A percentile compares a stretch with the other conserved stretches of the same genome.
phyloP scores from a whole-genome alignment of 2,797 vertebrate species.

The Cygnus olor region DNA sequence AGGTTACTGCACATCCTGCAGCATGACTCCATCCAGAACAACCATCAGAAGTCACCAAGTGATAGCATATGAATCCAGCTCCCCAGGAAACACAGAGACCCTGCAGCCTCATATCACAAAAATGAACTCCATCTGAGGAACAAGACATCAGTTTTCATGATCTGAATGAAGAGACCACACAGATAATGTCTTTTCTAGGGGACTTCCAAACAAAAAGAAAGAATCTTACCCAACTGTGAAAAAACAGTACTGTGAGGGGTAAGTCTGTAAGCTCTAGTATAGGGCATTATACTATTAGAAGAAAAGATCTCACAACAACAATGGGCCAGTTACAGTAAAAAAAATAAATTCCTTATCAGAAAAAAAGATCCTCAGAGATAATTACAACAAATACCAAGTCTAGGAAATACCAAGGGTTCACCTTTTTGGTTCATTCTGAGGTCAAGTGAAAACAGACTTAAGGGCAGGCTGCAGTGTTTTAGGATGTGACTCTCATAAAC shows the following conservation, averaged over 20 bases:
- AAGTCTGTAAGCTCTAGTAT: background rate
- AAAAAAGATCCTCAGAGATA: constrained; percentile 10
- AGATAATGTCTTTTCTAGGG: background rate
- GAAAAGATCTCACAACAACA: constrained; percentile 20
- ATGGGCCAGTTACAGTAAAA: background rate
- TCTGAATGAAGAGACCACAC: background rate
- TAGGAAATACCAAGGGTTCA: background rate
- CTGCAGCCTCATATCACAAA: background rate
- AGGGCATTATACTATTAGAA: background rate
- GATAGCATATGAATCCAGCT: background rate
- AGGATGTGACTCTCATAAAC: background rate
- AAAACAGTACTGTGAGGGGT: background rate
- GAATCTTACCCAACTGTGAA: background rate
- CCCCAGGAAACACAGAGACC: background rate
- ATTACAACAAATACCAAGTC: background rate
- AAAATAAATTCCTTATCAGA: constrained; percentile 11
- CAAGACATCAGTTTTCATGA: background rate
- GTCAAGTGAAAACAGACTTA: constrained; percentile 2
- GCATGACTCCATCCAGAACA: background rate
- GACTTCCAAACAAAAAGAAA: background rate
- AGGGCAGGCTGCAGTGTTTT: background rate
- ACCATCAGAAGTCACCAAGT: background rate
- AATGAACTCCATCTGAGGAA: background rate
- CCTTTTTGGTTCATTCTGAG: constrained; percentile 7
- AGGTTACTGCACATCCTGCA: background rate